Percentiles rank a stretch among this genome's conserved stretches.
Evolutionary conservation across 2,797 vertebrate species (phyloP).

Genomic region (Salarias fasciatus): DNA sequence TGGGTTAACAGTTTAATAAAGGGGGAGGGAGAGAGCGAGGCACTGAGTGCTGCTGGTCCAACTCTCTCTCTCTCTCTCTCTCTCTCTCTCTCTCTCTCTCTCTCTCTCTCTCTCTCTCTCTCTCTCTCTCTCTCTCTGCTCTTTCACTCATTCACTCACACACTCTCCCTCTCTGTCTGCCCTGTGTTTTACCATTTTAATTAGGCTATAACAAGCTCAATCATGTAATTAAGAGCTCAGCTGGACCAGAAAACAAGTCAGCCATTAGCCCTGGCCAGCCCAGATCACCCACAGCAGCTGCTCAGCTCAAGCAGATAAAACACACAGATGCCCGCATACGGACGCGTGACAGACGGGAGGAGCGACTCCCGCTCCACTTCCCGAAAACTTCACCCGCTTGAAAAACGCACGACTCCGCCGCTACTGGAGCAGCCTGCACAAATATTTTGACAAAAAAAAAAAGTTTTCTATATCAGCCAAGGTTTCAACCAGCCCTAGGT

Average conservation of each 20-base stretch:
- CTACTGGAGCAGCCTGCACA: slow-evolving; percentile 34
- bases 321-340: slow-evolving; percentile 49
- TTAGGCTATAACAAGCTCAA: slow-evolving; percentile 83
- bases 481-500: slow-evolving; percentile 56
- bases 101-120: slow-evolving; percentile 37
- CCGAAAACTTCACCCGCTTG: slow-evolving; percentile 45
- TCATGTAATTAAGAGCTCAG: slow-evolving; percentile 87
- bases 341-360: slow-evolving; percentile 26
- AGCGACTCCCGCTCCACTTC: slow-evolving; percentile 37
- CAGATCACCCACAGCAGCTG: slow-evolving; percentile 69
- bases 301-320: slow-evolving; percentile 32
- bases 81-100: no score
- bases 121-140: slow-evolving; percentile 33
- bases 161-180: slow-evolving; percentile 30
- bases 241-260: slow-evolving; percentile 83
- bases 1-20: slow-evolving; percentile 66
- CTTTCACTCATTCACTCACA: slow-evolving; percentile 40
- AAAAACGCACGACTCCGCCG: slow-evolving; percentile 26
- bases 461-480: slow-evolving; percentile 46
- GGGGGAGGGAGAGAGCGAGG: slow-evolving; percentile 25
- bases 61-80: no score
- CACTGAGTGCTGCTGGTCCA: slow-evolving; percentile 22
- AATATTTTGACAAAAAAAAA: slow-evolving; percentile 58
- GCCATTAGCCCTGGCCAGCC: slow-evolving; percentile 64
- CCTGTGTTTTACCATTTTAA: slow-evolving; percentile 78